Evolutionary conservation across 2,113 vertebrate species (phyloP).

Genomic region (Probosciger aterrimus): DNA sequence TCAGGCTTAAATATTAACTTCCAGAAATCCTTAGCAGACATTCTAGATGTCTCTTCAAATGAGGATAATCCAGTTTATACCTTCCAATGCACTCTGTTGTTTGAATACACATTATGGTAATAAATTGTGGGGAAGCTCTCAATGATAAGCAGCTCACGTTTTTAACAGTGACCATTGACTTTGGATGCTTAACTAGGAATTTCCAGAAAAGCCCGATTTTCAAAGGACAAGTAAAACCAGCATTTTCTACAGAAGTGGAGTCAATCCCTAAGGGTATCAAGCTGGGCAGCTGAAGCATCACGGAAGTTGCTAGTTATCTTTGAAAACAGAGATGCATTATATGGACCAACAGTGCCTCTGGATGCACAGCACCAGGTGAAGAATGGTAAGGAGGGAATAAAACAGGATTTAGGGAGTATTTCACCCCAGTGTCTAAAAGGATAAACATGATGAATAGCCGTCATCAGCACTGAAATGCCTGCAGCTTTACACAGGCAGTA

Average conservation of each 20-base stretch:
- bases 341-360: fast-evolving
- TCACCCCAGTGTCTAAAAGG: background rate
- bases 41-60: background rate
- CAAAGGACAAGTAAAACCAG: background rate
- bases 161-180: background rate
- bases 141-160: background rate
- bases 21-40: constrained; percentile 1
- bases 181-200: background rate
- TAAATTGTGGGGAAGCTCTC: background rate
- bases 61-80: background rate
- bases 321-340: background rate
- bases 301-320: background rate
- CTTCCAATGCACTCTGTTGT: background rate
- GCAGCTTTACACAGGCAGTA: background rate
- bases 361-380: background rate
- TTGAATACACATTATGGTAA: background rate
- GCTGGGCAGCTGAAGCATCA: background rate
- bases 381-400: fast-evolving
- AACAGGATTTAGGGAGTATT: background rate
- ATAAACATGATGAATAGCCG: background rate
- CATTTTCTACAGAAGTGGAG: background rate
- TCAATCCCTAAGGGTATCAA: background rate
- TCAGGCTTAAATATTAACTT: background rate
- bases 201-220: background rate
- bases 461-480: background rate